Evolutionary conservation across 1,140 invertebrate genomes (phyloP).

Genomic region (Leptinotarsa texana): DNA sequence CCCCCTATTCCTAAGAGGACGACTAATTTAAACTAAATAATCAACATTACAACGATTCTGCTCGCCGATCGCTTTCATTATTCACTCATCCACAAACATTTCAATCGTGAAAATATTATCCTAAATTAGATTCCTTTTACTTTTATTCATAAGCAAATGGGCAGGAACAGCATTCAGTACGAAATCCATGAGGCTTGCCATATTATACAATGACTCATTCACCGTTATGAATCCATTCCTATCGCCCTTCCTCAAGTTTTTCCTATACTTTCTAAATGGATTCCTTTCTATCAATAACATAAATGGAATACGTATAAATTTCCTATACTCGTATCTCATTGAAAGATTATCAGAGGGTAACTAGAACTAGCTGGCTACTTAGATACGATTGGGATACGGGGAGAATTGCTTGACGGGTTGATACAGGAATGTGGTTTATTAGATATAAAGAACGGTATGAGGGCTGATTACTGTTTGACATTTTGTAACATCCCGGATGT

Average conservation of each 20-base stretch:
- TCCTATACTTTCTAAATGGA: constrained; percentile 8
- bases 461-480: no score
- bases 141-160: constrained; percentile 3
- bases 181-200: neutral
- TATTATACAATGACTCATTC: constrained; percentile 8
- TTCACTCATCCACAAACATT: neutral
- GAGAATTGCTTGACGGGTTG: neutral
- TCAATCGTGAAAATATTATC: neutral
- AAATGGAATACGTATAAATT: constrained; percentile 6
- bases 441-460: no score
- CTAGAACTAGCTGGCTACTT: neutral
- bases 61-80: neutral
- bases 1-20: no score
- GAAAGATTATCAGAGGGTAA: constrained; percentile 4
- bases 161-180: neutral
- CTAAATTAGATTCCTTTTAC: constrained; percentile 5
- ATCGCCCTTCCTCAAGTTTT: neutral
- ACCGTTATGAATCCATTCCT: constrained; percentile 5
- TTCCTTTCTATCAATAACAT: constrained; percentile 8
- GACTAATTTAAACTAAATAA: no score
- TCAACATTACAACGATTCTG: no score
- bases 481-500: no score
- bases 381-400: neutral
- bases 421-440: no score
- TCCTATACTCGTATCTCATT: constrained; percentile 5